phyloP scores from a whole-genome alignment of 2,113 vertebrate species.

The Oreochromis aureus region DNA sequence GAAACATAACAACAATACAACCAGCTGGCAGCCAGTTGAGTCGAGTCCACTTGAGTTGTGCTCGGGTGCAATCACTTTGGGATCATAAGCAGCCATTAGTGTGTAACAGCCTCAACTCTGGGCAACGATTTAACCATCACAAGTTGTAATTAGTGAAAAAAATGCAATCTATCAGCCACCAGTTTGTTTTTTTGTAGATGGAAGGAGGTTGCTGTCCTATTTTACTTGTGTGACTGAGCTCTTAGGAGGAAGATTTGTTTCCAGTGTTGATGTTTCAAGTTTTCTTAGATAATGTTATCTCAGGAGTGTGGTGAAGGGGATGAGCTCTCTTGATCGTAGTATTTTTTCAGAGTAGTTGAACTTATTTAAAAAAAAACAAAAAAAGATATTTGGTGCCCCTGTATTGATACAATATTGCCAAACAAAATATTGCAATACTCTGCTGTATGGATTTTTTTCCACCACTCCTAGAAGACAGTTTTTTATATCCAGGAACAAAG shows the following conservation, averaged over 20 bases:
- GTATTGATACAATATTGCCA: background rate
- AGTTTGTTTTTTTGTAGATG: background rate
- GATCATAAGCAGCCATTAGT: background rate
- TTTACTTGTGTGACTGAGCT: background rate
- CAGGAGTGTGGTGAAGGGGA: background rate
- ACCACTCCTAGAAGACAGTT: background rate
- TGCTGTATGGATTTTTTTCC: background rate
- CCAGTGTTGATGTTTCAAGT: background rate
- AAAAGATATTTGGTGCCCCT: accelerated
- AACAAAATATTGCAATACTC: background rate
- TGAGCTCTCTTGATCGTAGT: background rate
- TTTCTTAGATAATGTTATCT: background rate
- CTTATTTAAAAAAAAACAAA: background rate
- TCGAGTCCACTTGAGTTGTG: background rate
- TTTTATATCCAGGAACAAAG: background rate
- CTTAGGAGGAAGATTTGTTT: background rate
- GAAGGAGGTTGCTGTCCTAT: background rate
- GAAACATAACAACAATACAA: background rate
- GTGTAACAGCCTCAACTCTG: background rate
- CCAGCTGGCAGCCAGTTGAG: background rate
- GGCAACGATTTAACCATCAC: background rate
- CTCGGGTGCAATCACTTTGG: background rate
- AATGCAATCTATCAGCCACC: background rate
- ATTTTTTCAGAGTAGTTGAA: background rate
- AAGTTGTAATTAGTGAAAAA: background rate